phyloP scores from a whole-genome alignment of 2,797 vertebrate genomes.

The Oreochromis grahami region DNA sequence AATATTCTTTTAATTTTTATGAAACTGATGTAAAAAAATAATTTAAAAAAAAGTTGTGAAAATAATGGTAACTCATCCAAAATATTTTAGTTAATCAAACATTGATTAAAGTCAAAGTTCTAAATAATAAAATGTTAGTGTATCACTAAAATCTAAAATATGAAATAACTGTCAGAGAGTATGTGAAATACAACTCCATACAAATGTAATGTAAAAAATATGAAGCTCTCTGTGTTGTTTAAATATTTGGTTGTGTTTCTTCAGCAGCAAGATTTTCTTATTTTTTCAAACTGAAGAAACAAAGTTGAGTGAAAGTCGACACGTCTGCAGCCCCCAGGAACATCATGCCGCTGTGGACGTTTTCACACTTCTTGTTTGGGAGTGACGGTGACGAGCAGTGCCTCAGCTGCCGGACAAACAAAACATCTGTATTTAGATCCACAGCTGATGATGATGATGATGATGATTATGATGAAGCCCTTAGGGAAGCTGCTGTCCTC shows the following conservation, averaged over 20 bases:
- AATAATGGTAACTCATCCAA: not conserved
- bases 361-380: constrained; percentile 7
- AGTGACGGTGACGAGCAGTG: not conserved
- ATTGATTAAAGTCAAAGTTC: not conserved
- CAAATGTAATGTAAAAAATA: not conserved
- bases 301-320: not conserved
- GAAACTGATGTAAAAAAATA: not conserved
- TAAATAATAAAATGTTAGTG: not conserved
- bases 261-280: not conserved
- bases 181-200: not conserved
- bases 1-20: not conserved
- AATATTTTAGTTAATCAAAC: not conserved
- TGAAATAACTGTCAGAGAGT: not conserved
- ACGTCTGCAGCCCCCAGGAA: not conserved
- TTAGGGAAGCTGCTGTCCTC: not conserved
- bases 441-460: not conserved
- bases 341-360: not conserved
- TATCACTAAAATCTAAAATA: not conserved
- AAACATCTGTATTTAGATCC: not conserved
- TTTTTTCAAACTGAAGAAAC: not conserved
- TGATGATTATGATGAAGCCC: not conserved
- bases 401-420: not conserved
- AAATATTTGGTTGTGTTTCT: not conserved
- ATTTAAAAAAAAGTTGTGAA: not conserved
- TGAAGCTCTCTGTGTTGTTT: not conserved